Evolutionary conservation across 1,140 invertebrate genomes (phyloP), one percentile per base, ranked within the genome.

Genomic region (Caenorhabditis inopinata): DNA sequence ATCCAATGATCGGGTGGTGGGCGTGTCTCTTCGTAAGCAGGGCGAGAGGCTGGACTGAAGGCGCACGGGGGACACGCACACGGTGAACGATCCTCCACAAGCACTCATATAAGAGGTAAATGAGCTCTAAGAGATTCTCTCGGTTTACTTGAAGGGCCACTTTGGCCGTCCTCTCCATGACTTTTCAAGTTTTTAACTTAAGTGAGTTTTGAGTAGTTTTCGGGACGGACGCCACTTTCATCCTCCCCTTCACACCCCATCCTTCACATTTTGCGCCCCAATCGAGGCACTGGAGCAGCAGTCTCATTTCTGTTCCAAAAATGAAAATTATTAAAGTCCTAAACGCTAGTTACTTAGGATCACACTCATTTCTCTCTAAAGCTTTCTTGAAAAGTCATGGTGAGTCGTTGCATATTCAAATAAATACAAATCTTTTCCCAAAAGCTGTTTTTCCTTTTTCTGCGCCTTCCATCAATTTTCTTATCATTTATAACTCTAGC

Each of bases 91-190:
- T 68, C 58, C 58, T 68, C 58, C 58, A 68, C 58, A 68, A 68
- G 58, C 58, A 68, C 76, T 78, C 76, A 68, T 68, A 58, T 78
- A 78, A 78, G 76, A 78, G 76, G 75, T 49, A 78, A 78, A 78
- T 78, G 49, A 78, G 76, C 53, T 53, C 53, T 42, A 49, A 78
- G 76, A 78, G 76, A 58, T 78, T 68, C 76, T 78, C 51, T 51
- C 49, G 76, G 49, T 78, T 78, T 62, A 51, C 76, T 78, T 62
- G 53, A 78, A 53, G 76, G 53, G 29, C 76, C 76, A 53, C 53
- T 45, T 58, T 62, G 76, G 32, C 53, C 38, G 49, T 68, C 32
- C 35, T 78, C 49, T 42, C 48, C 47, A 53, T 47, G 42, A 68
- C 51, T 62, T 58, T 78, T 51, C 76, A 53, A 53, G 76, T 78